These are phyloP conservation scores for Echinarachnius parma DNA, from an alignment of 53 echinoderm and acorn worm genomes.

Conservation along the genomic window DNA sequence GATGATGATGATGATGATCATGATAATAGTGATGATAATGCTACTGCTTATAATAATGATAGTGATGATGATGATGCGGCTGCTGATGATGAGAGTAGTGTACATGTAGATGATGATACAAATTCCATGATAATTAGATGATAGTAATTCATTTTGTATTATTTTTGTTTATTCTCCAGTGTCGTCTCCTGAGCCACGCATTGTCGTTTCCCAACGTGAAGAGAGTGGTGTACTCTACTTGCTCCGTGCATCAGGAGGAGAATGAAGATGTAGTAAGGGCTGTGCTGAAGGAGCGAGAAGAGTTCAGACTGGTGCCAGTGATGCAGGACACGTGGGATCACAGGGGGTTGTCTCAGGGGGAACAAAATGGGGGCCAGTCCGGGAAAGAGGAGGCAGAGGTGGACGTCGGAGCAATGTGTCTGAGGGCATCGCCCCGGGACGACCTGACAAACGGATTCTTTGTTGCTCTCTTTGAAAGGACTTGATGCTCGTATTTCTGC, in stretches of 20 bases:
- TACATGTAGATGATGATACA: too few species aligned
- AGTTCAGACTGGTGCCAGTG: conserved; percentile 56
- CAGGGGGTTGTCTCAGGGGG: conserved; percentile 6
- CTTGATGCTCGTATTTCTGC: too few species aligned
- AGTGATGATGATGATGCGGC: too few species aligned
- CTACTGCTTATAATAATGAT: too few species aligned
- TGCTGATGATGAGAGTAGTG: too few species aligned
- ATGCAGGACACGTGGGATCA: conserved; percentile 61
- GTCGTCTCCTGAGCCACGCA: conserved; percentile 68
- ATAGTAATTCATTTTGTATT: too few species aligned
- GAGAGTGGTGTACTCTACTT: conserved; percentile 90
- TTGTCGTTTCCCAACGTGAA: conserved; percentile 69
- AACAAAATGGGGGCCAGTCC: conserved; percentile 6
- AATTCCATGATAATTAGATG: not conserved
- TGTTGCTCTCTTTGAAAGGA: conserved; percentile 74
- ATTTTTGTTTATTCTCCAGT: too few species aligned
- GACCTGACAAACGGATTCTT: conserved; percentile 91
- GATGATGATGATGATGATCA: conserved; percentile 21
- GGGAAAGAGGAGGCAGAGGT: conserved; percentile 12
- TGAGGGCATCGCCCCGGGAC: conserved; percentile 59
- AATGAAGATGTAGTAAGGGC: conserved; percentile 79
- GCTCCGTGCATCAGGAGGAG: conserved; percentile 71
- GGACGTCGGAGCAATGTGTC: conserved; percentile 30
- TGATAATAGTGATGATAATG: not conserved
- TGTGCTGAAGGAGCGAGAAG: conserved; percentile 46